Evolutionary conservation across 2,797 vertebrate genomes (phyloP), one percentile per base, ranked within the genome.

Genomic region (Eulemur mongoz): DNA sequence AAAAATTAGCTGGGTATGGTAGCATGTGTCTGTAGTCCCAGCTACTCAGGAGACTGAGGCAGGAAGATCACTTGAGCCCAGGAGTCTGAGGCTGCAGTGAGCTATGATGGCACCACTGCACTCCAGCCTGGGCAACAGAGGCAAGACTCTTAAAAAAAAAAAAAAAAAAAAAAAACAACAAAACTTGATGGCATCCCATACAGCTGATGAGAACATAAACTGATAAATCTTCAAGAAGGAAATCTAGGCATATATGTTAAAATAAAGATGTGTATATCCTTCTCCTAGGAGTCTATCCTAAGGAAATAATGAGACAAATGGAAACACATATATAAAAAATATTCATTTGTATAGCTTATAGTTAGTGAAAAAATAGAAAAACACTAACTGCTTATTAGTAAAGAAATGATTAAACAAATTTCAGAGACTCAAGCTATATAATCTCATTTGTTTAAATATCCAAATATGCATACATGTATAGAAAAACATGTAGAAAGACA

Each of bases 351-450:
- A 7, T 18, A 82, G 52, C 45, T 93, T 91, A 85, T n/a, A 72
- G 94, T 78, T 67, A 73, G 30, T 30, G 52, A 85, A 78, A 81
- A 65, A 73, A 23, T 25, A 11, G 23, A n/a, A 80, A 84, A 93
- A 73, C 86, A 57, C 15, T 73, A 82, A 90, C 15, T 35, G 30
- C 22, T 87, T n/a, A 82, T 59, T 86, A 82, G 50, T 61, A 57
- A 84, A 91, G n/a, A 85, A 93, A 83, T 75, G 9, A 81, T 75
- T 84, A 95, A 88, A 48, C 80, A 63, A 75, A 70, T 72, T 89
- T 59, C n/a, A 27, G 43, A 95, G 81, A 90, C 22, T 83, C 79
- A 80, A 83, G 79, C 40, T 45, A 91, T 48, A 63, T 69, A 76
- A 59, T 82, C 20, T 50, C 20, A 8, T 45, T 88, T 93, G 54